These are phyloP conservation scores for Empidonax alnorum DNA, from an alignment of 2,113 vertebrate genomes.

Conservation along the genomic window DNA sequence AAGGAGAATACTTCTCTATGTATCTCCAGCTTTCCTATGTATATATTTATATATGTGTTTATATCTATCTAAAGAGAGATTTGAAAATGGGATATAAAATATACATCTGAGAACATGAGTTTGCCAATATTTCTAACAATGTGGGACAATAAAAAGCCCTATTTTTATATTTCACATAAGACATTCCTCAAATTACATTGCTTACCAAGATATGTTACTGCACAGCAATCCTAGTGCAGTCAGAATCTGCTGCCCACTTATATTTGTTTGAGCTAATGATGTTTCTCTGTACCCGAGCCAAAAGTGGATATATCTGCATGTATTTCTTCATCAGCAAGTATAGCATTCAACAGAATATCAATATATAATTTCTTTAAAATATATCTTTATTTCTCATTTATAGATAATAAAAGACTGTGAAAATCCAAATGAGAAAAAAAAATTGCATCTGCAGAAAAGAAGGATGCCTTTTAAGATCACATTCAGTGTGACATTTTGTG, in stretches of 20 bases:
- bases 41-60: rapidly evolving
- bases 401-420: background rate
- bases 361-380: background rate
- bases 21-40: background rate
- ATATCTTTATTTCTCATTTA: background rate
- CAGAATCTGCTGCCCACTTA: background rate
- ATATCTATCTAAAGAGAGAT: background rate
- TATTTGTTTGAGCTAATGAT: background rate
- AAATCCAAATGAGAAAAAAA: background rate
- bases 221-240: background rate
- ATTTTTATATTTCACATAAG: background rate
- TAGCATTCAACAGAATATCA: background rate
- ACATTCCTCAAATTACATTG: background rate
- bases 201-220: background rate
- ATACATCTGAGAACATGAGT: background rate
- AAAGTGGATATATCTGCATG: background rate
- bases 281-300: background rate
- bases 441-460: background rate
- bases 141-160: background rate
- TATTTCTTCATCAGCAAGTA: background rate
- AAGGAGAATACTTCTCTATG: background rate
- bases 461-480: background rate
- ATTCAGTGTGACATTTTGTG: background rate
- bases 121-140: background rate
- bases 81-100: background rate